Evolutionary conservation across 2,113 vertebrate species (phyloP).

Genomic region (Notarius lentiginosus): DNA sequence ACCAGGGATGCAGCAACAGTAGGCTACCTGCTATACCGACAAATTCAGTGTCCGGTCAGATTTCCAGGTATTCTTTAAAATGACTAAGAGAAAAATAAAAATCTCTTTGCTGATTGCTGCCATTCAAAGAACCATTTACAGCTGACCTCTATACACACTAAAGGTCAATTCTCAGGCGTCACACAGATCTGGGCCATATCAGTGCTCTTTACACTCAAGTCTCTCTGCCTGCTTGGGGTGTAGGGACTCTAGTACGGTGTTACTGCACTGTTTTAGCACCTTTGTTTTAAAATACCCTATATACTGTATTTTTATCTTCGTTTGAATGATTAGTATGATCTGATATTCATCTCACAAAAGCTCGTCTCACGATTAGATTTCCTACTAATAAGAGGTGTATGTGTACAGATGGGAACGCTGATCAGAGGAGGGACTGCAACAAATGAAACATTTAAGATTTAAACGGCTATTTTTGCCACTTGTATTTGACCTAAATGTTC

Average conservation of each 20-base stretch:
- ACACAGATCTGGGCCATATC: background rate
- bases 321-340: background rate
- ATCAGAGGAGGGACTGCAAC: background rate
- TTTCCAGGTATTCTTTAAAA: background rate
- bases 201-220: background rate
- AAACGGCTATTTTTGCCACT: background rate
- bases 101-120: slow-evolving; percentile 25
- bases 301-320: no score
- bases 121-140: slow-evolving; percentile 11
- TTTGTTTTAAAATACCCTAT: background rate
- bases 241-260: background rate
- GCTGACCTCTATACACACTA: background rate
- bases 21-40: background rate
- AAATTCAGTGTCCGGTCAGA: background rate
- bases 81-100: background rate
- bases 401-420: background rate
- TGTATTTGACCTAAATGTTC: background rate
- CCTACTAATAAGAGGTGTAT: background rate
- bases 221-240: background rate
- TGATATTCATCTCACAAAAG: background rate
- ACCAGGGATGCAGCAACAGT: background rate
- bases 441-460: background rate
- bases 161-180: background rate
- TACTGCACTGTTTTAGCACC: background rate
- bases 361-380: background rate